phyloP scores from a whole-genome alignment of 2,113 vertebrate genomes.

The Chloropsis hardwickii region DNA sequence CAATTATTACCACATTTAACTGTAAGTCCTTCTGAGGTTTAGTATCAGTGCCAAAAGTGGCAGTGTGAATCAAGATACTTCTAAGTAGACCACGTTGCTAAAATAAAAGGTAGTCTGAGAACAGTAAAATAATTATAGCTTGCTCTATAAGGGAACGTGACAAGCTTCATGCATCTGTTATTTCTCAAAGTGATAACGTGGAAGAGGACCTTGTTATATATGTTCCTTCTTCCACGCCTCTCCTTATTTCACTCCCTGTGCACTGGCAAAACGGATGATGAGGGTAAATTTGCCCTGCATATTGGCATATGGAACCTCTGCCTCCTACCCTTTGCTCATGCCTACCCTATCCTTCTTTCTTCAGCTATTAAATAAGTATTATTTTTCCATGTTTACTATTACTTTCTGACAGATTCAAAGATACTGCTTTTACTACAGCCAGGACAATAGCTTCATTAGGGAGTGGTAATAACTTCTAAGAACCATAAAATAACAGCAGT shows the following conservation, averaged over 20 bases:
- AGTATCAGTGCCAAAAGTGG: background rate
- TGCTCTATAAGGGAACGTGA: background rate
- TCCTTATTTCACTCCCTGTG: background rate
- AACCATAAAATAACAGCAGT: background rate
- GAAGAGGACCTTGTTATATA: background rate
- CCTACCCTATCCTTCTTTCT: background rate
- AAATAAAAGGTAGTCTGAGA: background rate
- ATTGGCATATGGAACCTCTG: background rate
- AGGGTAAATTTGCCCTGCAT: background rate
- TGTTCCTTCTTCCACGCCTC: background rate
- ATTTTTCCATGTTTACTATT: background rate
- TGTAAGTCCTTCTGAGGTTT: background rate
- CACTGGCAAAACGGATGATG: background rate
- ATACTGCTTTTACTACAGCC: background rate
- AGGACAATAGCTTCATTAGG: background rate
- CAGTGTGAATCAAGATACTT: background rate
- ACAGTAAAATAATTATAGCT: background rate
- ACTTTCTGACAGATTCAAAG: background rate
- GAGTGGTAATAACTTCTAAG: background rate
- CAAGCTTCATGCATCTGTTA: background rate
- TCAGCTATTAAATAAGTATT: background rate
- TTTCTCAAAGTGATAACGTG: background rate
- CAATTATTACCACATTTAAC: background rate
- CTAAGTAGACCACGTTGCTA: fast-evolving
- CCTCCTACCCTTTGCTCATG: background rate